Evolutionary conservation across 35 echinoderm and acorn worm genomes (phyloP).

Genomic region (Anneissia japonica): DNA sequence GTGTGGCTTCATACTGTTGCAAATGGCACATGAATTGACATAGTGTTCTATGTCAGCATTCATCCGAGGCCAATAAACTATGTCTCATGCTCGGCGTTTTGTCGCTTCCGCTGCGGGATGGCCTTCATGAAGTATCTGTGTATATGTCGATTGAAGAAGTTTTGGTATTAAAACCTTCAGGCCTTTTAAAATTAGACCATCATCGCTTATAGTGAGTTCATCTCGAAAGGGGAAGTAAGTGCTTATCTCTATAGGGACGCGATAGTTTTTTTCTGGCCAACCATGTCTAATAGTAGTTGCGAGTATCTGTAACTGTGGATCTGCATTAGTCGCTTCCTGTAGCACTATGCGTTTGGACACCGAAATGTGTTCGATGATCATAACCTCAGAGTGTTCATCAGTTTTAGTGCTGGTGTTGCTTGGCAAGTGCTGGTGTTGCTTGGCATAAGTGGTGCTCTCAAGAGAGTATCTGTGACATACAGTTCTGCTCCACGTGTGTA

Average conservation of each 20-base stretch:
- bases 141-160: background rate
- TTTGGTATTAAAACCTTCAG: background rate
- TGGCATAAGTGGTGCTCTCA: too few relatives aligned
- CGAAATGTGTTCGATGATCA: too few relatives aligned
- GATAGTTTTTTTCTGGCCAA: too few relatives aligned
- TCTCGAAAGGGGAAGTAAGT: background rate
- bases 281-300: too few relatives aligned
- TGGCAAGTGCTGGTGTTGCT: background rate
- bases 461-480: too few relatives aligned
- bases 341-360: too few relatives aligned
- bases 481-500: too few relatives aligned
- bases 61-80: background rate
- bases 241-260: background rate
- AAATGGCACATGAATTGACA: background rate
- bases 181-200: too few relatives aligned
- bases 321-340: background rate
- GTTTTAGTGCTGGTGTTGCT: background rate
- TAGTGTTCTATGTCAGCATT: background rate
- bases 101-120: background rate
- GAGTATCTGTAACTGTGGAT: too few relatives aligned
- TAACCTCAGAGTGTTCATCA: too few relatives aligned
- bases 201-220: too few relatives aligned
- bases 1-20: background rate
- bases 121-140: background rate
- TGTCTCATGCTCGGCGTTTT: background rate